A percentile compares a stretch with the other conserved stretches of the same genome.
These are phyloP conservation scores for Centropus unirufus DNA, from an alignment of 2,113 vertebrate species.

Conservation along the genomic window DNA sequence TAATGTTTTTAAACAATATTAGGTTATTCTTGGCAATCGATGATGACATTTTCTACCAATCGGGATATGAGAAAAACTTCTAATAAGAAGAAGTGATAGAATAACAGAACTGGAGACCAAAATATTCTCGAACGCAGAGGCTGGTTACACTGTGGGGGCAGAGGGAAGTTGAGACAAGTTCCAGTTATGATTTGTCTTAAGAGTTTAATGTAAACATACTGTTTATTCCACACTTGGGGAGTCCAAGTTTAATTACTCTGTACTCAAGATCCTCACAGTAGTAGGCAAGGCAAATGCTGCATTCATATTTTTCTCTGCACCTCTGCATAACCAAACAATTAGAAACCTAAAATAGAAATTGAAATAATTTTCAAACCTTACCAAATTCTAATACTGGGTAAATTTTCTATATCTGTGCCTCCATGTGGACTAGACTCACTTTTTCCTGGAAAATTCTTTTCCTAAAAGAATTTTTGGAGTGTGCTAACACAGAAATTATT, in stretches of 20 bases:
- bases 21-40: constrained; percentile 53
- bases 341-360: neutral
- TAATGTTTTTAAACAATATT: constrained; percentile 57
- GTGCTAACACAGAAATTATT: neutral
- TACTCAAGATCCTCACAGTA: neutral
- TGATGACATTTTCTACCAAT: constrained; percentile 44
- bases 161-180: neutral
- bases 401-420: neutral
- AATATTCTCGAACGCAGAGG: neutral
- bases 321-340: neutral
- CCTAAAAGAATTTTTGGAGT: neutral
- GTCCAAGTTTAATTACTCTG: neutral
- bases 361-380: neutral
- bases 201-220: neutral
- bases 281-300: neutral
- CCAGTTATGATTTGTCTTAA: neutral
- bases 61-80: constrained; percentile 16
- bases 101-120: constrained; percentile 8
- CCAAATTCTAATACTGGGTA: neutral
- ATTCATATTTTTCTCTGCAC: neutral
- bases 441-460: neutral
- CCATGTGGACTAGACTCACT: neutral
- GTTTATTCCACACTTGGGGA: neutral
- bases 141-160: neutral
- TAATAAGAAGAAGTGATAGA: constrained; percentile 46